Evolutionary conservation across 2,888 invertebrate genomes (phyloP).

Genomic region (Eulithis testata): DNA sequence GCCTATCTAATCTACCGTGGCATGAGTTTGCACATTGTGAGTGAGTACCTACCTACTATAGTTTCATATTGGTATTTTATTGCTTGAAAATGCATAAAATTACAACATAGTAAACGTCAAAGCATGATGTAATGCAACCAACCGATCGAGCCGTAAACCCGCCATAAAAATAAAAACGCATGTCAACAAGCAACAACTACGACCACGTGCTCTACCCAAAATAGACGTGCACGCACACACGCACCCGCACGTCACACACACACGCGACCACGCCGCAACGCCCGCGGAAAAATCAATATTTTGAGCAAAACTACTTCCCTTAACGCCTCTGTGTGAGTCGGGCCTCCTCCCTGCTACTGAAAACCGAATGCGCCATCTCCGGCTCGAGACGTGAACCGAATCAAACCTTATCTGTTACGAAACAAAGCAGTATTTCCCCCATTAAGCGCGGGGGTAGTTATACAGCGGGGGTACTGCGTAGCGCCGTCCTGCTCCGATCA

Average conservation of each 20-base stretch:
- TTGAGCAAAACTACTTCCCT: slow-evolving; percentile 84
- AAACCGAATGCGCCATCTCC: slow-evolving; percentile 54
- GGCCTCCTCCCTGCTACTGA: slow-evolving; percentile 45
- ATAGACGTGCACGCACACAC: slow-evolving; percentile 72
- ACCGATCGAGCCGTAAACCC: slow-evolving; percentile 64
- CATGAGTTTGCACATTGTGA: too few relatives aligned
- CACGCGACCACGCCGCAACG: slow-evolving; percentile 58
- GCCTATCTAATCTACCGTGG: too few relatives aligned
- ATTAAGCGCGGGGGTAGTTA: slow-evolving; percentile 70
- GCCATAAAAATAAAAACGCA: slow-evolving; percentile 80
- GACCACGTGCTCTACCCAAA: slow-evolving; percentile 81
- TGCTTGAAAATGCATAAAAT: slow-evolving; percentile 37
- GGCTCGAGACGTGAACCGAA: slow-evolving; percentile 54
- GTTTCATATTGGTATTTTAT: neutral
- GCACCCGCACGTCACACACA: slow-evolving; percentile 39
- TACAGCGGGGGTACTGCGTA: slow-evolving; percentile 70
- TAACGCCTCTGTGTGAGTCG: slow-evolving; percentile 71
- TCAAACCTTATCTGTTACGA: slow-evolving; percentile 65
- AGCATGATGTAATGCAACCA: slow-evolving; percentile 71
- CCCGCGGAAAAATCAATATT: slow-evolving; percentile 84
- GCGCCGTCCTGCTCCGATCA: slow-evolving; percentile 79
- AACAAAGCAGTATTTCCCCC: slow-evolving; percentile 69
- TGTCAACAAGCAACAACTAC: slow-evolving; percentile 81
- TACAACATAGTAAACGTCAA: slow-evolving; percentile 49
- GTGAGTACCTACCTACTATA: too few relatives aligned